Percentiles rank a stretch among this genome's conserved stretches.
phyloP scores from a whole-genome alignment of 2,113 vertebrate species.

The Oncorhynchus kisutch region DNA sequence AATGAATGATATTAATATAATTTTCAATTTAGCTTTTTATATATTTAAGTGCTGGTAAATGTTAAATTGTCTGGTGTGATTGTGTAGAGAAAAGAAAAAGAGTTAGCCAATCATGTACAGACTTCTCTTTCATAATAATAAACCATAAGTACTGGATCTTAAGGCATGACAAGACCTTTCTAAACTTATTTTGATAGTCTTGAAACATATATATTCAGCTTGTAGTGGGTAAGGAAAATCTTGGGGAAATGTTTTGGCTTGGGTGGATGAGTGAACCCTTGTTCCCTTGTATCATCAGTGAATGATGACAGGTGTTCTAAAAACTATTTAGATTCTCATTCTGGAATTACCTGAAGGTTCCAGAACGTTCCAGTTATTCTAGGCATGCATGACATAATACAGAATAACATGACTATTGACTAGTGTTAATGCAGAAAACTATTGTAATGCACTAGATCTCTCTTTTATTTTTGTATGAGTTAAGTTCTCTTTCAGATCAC shows the following conservation, averaged over 20 bases:
- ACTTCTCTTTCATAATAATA: constrained; percentile 89
- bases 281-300: constrained; percentile 91
- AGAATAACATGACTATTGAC: constrained; percentile 83
- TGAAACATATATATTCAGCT: constrained; percentile 73
- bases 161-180: constrained; percentile 79
- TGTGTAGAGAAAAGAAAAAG: constrained; percentile 88
- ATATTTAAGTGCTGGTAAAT: constrained; percentile 99
- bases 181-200: constrained; percentile 75
- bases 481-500: constrained; percentile 69
- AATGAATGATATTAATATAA: constrained; percentile 99
- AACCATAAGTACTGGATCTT: constrained; percentile 88
- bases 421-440: constrained; percentile 90
- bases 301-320: constrained; percentile 91
- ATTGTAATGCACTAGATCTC: constrained; percentile 89
- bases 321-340: constrained; percentile 78
- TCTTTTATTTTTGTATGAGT: constrained; percentile 63
- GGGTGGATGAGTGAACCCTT: constrained; percentile 88
- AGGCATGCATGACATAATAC: constrained; percentile 97
- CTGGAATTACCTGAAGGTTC: constrained; percentile 73
- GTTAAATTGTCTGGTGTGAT: constrained; percentile 89
- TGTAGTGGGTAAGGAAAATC: constrained; percentile 64
- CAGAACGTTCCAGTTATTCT: constrained; percentile 84
- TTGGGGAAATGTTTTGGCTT: constrained; percentile 75
- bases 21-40: constrained; percentile 99
- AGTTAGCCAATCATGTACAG: constrained; percentile 82